Evolutionary conservation across 2,888 invertebrate genomes (phyloP), one percentile per base, ranked within the genome.

Genomic region (Dione vanillae): DNA sequence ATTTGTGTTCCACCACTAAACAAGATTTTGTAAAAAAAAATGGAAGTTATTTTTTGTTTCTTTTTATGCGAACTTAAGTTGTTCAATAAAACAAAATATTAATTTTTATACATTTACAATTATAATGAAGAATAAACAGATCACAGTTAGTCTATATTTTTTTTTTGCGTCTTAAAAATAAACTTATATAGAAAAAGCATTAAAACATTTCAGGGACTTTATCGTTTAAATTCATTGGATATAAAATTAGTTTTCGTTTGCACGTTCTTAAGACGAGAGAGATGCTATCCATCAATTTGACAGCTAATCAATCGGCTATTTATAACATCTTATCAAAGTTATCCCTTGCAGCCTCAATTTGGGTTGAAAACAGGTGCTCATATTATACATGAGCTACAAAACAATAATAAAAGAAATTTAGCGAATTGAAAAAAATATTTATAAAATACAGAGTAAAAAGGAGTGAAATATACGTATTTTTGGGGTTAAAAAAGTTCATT

Each of bases 221-320:
- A 16, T 16, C 11, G 5, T 41, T 68, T 65, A 49, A 27, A 11
- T 0, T 1, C n/a, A n/a, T 10, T 16, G 1, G 0, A 8, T 0
- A 14, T 45, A 43, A 10, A 27, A 11, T 16, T 54, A 12, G 56
- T 52, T 56, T 68, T 70, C 65, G 49, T 35, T 16, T 56, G 19
- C 19, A 45, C 2, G 20, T 47, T 49, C 19, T 49, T 41, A 52
- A 62, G 68, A 54, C 56, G 67, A 73, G 68, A 43, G 51, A 40
- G 20, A 43, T 56, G 68, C 61, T 37, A 77, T 77, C 72, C 74
- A 77, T 77, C 75, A 75, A 67, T 73, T 61, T 72, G 74, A 74
- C 74, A 74, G 75, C 59, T 59, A 72, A 71, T 74, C 73, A 74
- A 74, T 73, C 68, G 65, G 65, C 65, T 52, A 72, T 73, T 75